A percentile compares a stretch with the other conserved stretches of the same genome.
These are phyloP conservation scores for Lepidotrigona ventralis DNA, from an alignment of 1,140 invertebrate genomes.

Conservation along the genomic window DNA sequence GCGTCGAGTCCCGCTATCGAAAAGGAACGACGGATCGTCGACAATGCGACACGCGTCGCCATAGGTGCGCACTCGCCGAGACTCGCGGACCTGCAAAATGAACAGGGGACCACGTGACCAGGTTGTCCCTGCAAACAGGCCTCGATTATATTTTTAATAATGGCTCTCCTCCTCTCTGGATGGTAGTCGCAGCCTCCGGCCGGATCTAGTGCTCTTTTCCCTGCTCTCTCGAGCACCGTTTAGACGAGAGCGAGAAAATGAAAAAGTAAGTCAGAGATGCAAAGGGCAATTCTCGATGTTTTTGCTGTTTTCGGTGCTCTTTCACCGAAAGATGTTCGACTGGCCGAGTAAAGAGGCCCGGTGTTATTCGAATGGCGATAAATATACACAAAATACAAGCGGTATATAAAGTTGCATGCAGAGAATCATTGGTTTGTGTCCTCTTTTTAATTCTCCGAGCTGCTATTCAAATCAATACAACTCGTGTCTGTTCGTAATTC, in stretches of 20 bases:
- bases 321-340: neutral
- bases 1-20: neutral
- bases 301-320: neutral
- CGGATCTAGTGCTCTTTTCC: neutral
- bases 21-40: constrained; percentile 31
- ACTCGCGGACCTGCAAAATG: neutral
- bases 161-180: neutral
- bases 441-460: neutral
- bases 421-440: neutral
- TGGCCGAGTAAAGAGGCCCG: neutral
- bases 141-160: constrained; percentile 35
- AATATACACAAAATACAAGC: neutral
- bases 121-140: neutral
- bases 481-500: neutral
- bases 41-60: constrained; percentile 12
- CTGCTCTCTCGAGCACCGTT: constrained; percentile 1
- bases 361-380: neutral
- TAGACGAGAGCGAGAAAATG: neutral
- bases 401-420: neutral
- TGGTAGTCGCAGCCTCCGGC: neutral
- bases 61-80: neutral
- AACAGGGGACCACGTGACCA: neutral
- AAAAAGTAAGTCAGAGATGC: constrained; percentile 5
- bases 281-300: neutral
- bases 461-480: constrained; percentile 9